These are phyloP conservation scores for Notoglanidium macrostoma DNA, from an alignment of 2,797 vertebrate species.

Conservation along the genomic window DNA sequence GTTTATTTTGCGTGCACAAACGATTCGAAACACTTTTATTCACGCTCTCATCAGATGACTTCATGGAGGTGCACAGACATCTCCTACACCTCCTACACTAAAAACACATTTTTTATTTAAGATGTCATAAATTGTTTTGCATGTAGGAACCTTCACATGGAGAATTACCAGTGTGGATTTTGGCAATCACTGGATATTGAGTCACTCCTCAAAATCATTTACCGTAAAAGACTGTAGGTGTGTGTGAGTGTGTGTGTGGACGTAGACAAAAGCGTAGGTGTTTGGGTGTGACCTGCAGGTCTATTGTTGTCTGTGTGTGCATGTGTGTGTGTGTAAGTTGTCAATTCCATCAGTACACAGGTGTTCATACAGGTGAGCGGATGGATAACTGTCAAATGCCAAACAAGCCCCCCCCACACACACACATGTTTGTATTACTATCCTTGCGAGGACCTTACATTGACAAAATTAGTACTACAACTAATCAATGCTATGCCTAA, in stretches of 20 bases:
- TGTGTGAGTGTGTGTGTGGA: conserved; percentile 16
- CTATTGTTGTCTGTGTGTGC: conserved; percentile 29
- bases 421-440: background rate
- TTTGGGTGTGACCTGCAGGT: conserved; percentile 30
- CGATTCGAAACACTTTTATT: too few species aligned
- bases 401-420: too few species aligned
- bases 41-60: too few species aligned
- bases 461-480: too few species aligned
- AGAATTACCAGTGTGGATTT: background rate
- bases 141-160: background rate
- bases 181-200: conserved; percentile 31
- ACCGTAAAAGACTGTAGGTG: background rate
- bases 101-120: background rate
- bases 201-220: conserved; percentile 16
- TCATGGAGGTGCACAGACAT: too few species aligned
- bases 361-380: conserved; percentile 8
- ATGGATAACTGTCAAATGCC: background rate
- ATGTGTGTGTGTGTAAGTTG: background rate
- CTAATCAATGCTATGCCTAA: too few species aligned
- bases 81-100: too few species aligned
- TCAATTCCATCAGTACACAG: background rate
- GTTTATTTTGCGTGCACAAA: too few species aligned
- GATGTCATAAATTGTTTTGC: background rate
- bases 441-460: too few species aligned
- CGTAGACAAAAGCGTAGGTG: conserved; percentile 8